Base-by-base conservation (phyloP, 2,888 invertebrate species). In the Sphecodes monilicornis region DNA sequence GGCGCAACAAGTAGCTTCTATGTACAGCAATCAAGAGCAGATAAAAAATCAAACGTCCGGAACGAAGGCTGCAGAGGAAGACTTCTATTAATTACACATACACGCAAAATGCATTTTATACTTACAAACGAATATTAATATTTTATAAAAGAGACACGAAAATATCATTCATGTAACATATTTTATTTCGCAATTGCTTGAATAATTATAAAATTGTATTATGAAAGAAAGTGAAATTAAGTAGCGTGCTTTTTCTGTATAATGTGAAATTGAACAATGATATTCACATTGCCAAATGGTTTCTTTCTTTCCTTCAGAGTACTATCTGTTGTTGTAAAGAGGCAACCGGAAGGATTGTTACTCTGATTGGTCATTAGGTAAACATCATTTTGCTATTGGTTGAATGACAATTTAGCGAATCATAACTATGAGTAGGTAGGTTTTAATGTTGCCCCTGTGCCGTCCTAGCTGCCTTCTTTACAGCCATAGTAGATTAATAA, bases 11-110 rank as follows among this genome's bases (percentile, higher is more conserved):
- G 96, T 99, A 60, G 98, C 98, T 0, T 96, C 97, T 57, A 96
- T 99, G 97, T 99, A 99, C 95, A 97, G 97, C 4, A 97, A 96
- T 91, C 99, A 99, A 95, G 98, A 99, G 94, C 98, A 98, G 95
- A 98, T 99, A 41, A 97, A 97, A 92, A 97, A 97, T 94, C 96
- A 97, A 90, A 81, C 92, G 18, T 81, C 92, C 0, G 88, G 91
- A 22, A 87, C 90, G 2, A 94, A 95, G 87, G 91, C 93, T 6
- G 92, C 93, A 8, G 96, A 96, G 91, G 96, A 96, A 93, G 97
- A 97, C 91, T 97, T 97, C 94, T 97, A 97, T 93, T 97, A 94
- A 94, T 68, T 13, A 39, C 2, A 11, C 3, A 16, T 36, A 76
- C 29, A 36, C 3, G 10, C 18, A 26, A 4, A 68, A 36, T 29